phyloP scores from a whole-genome alignment of 2,797 vertebrate genomes.

The Malurus leucopterus region DNA sequence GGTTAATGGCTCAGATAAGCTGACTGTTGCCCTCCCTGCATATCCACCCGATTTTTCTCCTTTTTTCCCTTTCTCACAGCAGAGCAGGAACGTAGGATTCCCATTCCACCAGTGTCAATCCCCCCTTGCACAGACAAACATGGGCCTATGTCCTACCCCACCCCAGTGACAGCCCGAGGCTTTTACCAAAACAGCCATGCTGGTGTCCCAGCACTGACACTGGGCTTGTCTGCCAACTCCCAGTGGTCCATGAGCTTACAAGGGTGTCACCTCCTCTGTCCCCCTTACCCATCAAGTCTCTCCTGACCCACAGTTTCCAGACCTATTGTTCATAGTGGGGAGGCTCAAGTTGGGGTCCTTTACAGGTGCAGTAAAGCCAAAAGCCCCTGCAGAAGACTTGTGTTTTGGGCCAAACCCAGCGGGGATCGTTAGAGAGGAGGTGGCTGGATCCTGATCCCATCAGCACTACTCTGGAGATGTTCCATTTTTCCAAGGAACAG shows the following conservation, averaged over 20 bases:
- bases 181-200: neutral
- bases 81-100: neutral
- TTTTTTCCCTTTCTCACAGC: neutral
- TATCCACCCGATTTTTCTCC: neutral
- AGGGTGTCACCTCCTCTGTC: fast-evolving
- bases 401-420: neutral
- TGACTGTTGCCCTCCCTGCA: neutral
- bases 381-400: neutral
- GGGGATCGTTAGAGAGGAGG: neutral
- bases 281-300: neutral
- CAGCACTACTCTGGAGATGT: neutral
- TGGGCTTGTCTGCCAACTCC: neutral
- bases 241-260: neutral
- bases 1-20: neutral
- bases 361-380: neutral
- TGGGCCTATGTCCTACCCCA: neutral
- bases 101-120: too few relatives aligned
- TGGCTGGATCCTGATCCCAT: neutral
- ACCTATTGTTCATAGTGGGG: fast-evolving
- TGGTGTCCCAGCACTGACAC: neutral
- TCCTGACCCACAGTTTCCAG: neutral
- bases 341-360: neutral
- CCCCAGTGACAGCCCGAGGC: neutral
- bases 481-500: neutral
- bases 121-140: neutral